These are phyloP conservation scores for Alitta virens DNA, from an alignment of 2,888 invertebrate species.

Conservation along the genomic window DNA sequence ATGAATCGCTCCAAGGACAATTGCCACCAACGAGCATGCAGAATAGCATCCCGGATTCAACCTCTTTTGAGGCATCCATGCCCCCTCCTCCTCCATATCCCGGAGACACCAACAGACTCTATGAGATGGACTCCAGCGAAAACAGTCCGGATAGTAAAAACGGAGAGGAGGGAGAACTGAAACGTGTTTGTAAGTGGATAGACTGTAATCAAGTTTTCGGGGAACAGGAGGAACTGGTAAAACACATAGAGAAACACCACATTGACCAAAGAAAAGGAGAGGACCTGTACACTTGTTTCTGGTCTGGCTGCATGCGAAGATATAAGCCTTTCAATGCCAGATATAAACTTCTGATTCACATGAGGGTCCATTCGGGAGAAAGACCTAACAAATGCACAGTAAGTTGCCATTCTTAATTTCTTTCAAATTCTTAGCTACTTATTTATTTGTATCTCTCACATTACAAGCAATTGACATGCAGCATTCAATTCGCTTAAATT, in stretches of 20 bases:
- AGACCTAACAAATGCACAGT: constrained; percentile 57
- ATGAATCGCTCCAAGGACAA: background rate
- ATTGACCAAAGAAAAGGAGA: constrained; percentile 56
- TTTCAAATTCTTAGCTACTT: no score
- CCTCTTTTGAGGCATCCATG: constrained; percentile 24
- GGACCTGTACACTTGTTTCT: constrained; percentile 55
- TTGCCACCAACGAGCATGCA: background rate
- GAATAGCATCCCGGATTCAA: background rate
- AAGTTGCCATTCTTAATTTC: constrained; percentile 26
- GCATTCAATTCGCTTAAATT: no score
- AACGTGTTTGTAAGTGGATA: constrained; percentile 48
- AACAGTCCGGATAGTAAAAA: constrained; percentile 17
- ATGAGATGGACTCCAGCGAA: constrained; percentile 3
- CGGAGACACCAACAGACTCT: constrained; percentile 16
- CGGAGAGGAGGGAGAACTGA: constrained; percentile 41
- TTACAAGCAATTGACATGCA: no score
- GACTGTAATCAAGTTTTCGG: constrained; percentile 51
- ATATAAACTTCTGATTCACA: constrained; percentile 56
- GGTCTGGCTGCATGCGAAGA: constrained; percentile 51
- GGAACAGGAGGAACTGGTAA: constrained; percentile 53
- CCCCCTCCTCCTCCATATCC: constrained; percentile 50
- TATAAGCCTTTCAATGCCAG: constrained; percentile 56
- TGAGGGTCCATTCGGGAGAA: constrained; percentile 56
- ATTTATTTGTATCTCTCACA: no score
- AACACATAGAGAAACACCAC: constrained; percentile 55